Base-by-base conservation (phyloP, 2,888 invertebrate species). In the Patella caerulea region DNA sequence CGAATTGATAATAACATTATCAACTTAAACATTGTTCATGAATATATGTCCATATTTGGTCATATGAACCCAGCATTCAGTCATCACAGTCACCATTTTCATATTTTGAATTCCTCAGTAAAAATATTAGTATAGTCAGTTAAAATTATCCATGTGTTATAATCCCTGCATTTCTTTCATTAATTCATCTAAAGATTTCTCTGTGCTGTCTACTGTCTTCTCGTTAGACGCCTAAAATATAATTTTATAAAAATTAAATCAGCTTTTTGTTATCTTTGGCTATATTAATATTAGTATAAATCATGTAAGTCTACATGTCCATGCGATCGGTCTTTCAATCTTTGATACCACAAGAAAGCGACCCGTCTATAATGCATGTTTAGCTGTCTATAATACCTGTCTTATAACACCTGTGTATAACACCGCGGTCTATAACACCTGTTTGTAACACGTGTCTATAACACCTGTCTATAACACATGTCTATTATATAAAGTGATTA, bases 131-230 rank as follows among this genome's bases (percentile, higher is more conserved):
- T 9, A 45, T 45, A 45, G 4, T 45, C 9, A 45, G 45, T 95
- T 95, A 96, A 97, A 97, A 81, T 98, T 93, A 76, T 98, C 97
- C 45, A 45, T 65, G 19, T 12, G 65, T 94, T 94, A 97, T 91
- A 97, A 95, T 29, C 95, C 93, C 93, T 97, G 97, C 96, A 98
- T 96, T 92, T 96, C 95, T 81, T 95, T 95, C 96, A 97, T 97
- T 81, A 98, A 93, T 76, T 98, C 97, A 78, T 98, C 98, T 75
- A 98, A 93, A 82, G 95, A 96, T 3, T 94, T 92, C 24, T 87
- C 91, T 24, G 88, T 86, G 4, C 84, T 87, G 54, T 86, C 87
- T 29, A 90, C 89, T 72, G 83, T 84, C 45, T 45, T 45, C 45
- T 45, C 45, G 9, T 45, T 45, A 45, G 45, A 45, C 7, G 45